Base-by-base conservation (phyloP, 1,140 invertebrate species). In the Saccostrea cuccullata region DNA sequence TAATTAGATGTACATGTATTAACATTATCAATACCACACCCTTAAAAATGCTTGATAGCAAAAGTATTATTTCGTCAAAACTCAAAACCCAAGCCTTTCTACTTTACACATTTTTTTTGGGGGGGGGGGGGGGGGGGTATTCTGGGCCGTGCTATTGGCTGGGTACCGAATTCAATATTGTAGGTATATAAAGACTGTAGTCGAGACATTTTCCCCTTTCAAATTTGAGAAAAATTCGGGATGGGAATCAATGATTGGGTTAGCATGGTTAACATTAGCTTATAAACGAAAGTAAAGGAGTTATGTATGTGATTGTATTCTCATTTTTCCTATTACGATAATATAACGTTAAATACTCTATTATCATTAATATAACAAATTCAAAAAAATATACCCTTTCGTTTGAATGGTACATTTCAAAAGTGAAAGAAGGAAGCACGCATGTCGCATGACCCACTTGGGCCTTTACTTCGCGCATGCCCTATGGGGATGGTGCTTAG, bases 401-500 rank as follows among this genome's bases (percentile, higher is more conserved):
- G 60, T 64, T 64, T 64, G 60, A 64, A 64, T n/a, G n/a, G n/a
- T 64, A 17, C 9, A 6, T 64, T 64, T 64, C 60, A 17, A 64
- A 64, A 64, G 13, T 17, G 60, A 64, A 64, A 64, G 60, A 64
- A 64, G 60, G 60, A 64, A 64, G 60, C 17, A 20, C 60, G 60
- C 60, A 64, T 64, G 60, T 64, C 60, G 60, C 60, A 64, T 20
- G 60, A 64, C 60, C 60, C 60, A 64, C 17, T 47, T 47, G 0
- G 47, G 47, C 47, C 60, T 64, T 64, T 64, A 17, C 12, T 67
- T 67, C 6, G 60, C 60, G 60, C 60, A 67, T 67, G 60, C 60
- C 15, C 60, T n/a, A 67, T 67, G 60, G 23, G 20, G 60, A 67
- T 67, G 60, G 60, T 67, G 60, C 60, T 67, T n/a, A 67, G 60